Percentiles rank a stretch among this genome's conserved stretches.
phyloP scores from a whole-genome alignment of 2,113 vertebrate species.

The Dasyurus viverrinus region DNA sequence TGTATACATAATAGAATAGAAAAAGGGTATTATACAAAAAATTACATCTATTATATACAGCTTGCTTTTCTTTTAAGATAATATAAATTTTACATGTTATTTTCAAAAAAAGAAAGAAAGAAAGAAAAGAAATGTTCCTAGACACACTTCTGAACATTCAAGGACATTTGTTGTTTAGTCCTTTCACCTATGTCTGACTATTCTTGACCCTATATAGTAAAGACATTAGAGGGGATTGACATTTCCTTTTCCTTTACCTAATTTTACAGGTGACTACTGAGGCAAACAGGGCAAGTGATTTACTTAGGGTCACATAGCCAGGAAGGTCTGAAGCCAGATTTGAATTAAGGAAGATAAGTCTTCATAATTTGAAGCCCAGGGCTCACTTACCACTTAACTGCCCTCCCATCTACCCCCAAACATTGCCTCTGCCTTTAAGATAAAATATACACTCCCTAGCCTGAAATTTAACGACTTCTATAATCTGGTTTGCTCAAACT shows the following conservation, averaged over 20 bases:
- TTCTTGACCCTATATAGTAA: neutral
- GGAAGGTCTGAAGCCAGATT: neutral
- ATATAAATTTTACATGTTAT: no score
- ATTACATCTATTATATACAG: no score
- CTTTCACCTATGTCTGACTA: neutral
- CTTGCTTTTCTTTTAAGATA: no score
- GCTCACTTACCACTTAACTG: neutral
- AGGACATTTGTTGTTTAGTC: neutral
- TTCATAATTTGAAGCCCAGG: neutral
- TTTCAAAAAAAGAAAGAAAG: no score
- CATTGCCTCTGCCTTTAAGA: neutral
- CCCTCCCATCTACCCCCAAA: neutral
- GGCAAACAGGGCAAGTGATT: neutral
- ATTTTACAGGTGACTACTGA: neutral
- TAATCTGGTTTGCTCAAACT: neutral
- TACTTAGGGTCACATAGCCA: neutral
- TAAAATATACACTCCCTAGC: neutral
- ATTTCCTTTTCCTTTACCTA: no score
- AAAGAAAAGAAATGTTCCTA: no score
- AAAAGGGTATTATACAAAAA: no score
- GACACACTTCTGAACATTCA: neutral
- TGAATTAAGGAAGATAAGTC: neutral
- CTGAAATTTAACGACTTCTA: neutral
- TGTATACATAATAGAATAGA: no score
- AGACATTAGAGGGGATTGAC: neutral